Evolutionary conservation across 30 jellyfish, hydroid and myxozoan genomes (phyloP), one percentile per base, ranked within the genome.

Genomic region (Morbakka virulenta): DNA sequence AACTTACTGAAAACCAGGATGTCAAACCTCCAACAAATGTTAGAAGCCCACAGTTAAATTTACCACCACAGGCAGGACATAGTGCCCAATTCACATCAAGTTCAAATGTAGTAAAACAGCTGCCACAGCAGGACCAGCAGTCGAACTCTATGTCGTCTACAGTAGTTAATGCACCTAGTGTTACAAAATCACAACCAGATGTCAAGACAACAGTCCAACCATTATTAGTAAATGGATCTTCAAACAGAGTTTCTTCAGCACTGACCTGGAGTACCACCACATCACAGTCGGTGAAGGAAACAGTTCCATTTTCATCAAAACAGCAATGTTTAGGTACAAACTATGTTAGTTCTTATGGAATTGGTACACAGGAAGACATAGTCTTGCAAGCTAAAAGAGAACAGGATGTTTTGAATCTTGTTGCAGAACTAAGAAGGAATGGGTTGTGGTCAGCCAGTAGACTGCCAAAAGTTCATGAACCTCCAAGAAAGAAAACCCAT

Each of bases 371-470:
- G 21, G 97, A 89, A 66, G 95, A 91, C 51, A 91, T 91, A n/a
- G 98, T 88, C 3, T 70, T 82, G 73, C 98, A 91, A 72, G 98
- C 94, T 33, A 82, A 94, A 29, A 94, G 74, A 17, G 98, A 91
- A 72, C 84, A 95, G 41, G 98, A 91, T 0, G 79, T 80, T 13
- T 61, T 91, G 75, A 89, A 83, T 20, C 64, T 83, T 22, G 82
- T 91, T 9, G 88, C 95, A 2, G 96, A 91, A 53, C 76, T 91
- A 51, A 34, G 98, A 62, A 84, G 74, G 77, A 73, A 83, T 27
- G 98, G 98, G 13, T 84, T 91, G 12, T 91, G 98, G 98, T 81
- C 98, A 25, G 94, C 95, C 11, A 91, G 96, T 63, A 82, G 98
- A 41, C 88, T 91, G 50, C 98, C 98, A 2, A 91, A 91, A 80